Evolutionary conservation across 2,888 invertebrate species (phyloP).

Genomic region (Stomorhina lunata): DNA sequence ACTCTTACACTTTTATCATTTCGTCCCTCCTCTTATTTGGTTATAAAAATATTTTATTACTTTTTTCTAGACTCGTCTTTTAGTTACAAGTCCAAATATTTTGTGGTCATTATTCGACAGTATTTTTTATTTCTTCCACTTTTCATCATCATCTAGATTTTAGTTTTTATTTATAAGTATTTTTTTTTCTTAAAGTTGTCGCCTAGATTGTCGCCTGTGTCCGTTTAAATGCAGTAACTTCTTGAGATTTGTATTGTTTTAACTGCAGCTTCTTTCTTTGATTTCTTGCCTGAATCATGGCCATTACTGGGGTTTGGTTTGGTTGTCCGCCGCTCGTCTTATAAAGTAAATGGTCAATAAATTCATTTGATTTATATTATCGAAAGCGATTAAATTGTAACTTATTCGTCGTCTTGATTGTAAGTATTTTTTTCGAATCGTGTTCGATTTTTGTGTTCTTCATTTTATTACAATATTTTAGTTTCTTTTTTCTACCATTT

Average conservation of each 20-base stretch:
- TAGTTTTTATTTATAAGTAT: conserved; percentile 3
- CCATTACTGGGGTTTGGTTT: background rate
- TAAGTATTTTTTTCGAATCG: conserved; percentile 44
- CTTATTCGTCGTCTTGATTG: conserved; percentile 58
- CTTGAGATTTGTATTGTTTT: conserved; percentile 42
- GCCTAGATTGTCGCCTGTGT: conserved; percentile 58
- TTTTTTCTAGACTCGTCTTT: conserved; percentile 21
- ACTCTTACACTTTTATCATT: background rate
- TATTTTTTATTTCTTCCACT: background rate
- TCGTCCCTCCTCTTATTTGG: background rate
- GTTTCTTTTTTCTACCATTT: conserved; percentile 14
- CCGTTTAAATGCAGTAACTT: conserved; percentile 48
- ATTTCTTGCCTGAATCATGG: background rate
- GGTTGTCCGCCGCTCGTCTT: conserved; percentile 12
- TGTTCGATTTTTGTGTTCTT: conserved; percentile 29
- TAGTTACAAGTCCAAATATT: conserved; percentile 52
- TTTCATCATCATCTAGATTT: conserved; percentile 31
- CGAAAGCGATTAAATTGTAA: conserved; percentile 64
- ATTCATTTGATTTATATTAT: conserved; percentile 69
- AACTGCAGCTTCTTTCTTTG: conserved; percentile 38
- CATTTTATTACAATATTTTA: background rate
- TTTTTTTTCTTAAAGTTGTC: conserved; percentile 40
- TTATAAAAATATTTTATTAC: conserved; percentile 57
- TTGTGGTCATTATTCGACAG: conserved; percentile 53
- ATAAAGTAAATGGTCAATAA: conserved; percentile 65